Percentiles rank a stretch among this genome's conserved stretches.
Conservation (phyloP, 2,797 vertebrate genomes). For the Etheostoma nigrum region DNA sequence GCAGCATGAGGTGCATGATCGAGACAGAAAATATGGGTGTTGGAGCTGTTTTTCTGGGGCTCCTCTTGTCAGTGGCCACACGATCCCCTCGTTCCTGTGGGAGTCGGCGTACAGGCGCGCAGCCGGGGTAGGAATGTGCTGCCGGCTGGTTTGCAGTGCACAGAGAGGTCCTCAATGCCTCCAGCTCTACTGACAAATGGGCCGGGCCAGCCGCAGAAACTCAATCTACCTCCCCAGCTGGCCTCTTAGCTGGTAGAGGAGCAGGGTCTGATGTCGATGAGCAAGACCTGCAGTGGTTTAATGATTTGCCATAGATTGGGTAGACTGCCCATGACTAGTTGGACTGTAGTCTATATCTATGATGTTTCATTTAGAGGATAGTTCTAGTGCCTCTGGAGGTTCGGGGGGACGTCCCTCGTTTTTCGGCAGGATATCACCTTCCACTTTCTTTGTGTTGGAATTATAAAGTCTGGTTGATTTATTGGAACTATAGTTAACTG, state of each 20-base stretch:
- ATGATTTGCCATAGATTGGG: constrained; percentile 37
- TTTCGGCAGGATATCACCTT: no score
- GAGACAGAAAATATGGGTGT: constrained; percentile 39
- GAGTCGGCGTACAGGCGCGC: constrained; percentile 60
- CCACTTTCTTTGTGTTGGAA: no score
- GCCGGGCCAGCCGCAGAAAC: constrained; percentile 56
- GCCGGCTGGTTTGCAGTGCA: constrained; percentile 68
- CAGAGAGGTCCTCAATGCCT: constrained; percentile 50
- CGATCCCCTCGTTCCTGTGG: constrained; percentile 69
- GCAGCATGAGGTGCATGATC: constrained; percentile 41
- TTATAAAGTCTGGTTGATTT: no score
- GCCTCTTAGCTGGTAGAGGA: constrained; percentile 31
- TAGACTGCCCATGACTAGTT: constrained; percentile 36
- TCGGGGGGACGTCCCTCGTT: no score
- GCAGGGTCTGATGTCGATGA: constrained; percentile 28
- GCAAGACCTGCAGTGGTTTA: constrained; percentile 29
- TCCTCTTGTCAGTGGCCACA: constrained; percentile 74
- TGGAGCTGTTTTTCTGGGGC: constrained; percentile 49
- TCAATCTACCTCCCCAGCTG: constrained; percentile 58
- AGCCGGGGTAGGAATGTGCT: constrained; percentile 73
- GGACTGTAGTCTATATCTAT: neutral
- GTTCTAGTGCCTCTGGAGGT: no score
- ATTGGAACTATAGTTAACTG: no score
- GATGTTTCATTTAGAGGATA: no score
- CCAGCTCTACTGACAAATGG: constrained; percentile 55